Base-by-base conservation (phyloP, 1,140 invertebrate genomes). In the Hyposmocoma kahamanoa region DNA sequence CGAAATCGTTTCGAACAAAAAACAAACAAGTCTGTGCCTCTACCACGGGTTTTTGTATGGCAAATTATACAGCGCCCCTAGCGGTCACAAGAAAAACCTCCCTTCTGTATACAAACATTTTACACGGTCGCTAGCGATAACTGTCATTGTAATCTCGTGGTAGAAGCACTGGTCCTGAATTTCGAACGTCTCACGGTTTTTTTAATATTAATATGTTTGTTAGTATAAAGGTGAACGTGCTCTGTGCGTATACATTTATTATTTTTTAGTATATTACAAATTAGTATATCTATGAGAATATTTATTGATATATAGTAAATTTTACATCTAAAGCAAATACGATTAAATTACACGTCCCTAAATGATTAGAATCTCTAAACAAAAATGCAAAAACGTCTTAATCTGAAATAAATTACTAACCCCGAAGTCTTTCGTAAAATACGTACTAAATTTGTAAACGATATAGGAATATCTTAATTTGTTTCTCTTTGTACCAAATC, bases 401-500 rank as follows among this genome's bases (percentile, higher is more conserved):
- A 47, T 53, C 56, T 59, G 61, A 70, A 77, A 79, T 82, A 82
- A 82, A 79, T 82, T 72, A 75, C 62, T 77, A 76, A 56, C 55
- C 45, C 52, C 42, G 28, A 59, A 69, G 54, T 55, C 53, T 41
- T 62, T 52, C 57, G 58, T 64, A 59, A 42, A 65, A 43, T 69
- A 70, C 54, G 59, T 58, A 55, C 62, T 75, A 72, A 64, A 67
- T 75, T 78, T 79, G 65, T 76, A 72, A 62, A 75, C 64, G 75
- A 72, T 57, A 55, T 71, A 71, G 54, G 61, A 77, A 73, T 71
- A 73, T 71, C 69, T 81, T 75, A 80, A 63, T 80, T 80, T 77
- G 74, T 79, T 79, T 72, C 62, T 79, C 53, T 84, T 84, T 84
- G 80, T 81, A 81, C 80, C 76, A 78, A 80, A 81, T 70, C 50